Base-by-base conservation (phyloP, 1,140 invertebrate genomes). In the Sinonovacula constricta region DNA sequence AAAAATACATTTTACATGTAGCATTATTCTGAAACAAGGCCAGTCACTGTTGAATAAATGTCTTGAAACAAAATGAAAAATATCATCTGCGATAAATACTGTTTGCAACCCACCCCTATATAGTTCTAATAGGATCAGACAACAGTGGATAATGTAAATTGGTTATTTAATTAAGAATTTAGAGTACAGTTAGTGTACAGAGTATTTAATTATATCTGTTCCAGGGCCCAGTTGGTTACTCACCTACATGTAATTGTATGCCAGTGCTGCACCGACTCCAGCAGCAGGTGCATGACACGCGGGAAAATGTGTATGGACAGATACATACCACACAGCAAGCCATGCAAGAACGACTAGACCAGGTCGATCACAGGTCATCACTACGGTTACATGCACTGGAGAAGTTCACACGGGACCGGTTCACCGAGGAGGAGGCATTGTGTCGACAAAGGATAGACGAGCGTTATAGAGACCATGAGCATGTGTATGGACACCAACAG, bases 211-310 rank as follows among this genome's bases (percentile, higher is more conserved):
- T n/a, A n/a, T n/a, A n/a, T 18, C 39, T 81, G 62, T 72, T 83
- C 1, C 85, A 93, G 91, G 97, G 97, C 4, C 97, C 97, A 0
- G 94, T 97, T 12, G 96, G 97, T 1, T 95, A 97, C 10, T 95
- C 95, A 0, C 95, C 96, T 85, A 95, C 95, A 1, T 96, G 95
- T 88, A 95, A 95, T 85, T 96, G 95, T 88, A 94, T 93, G 0
- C 95, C 95, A 3, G 95, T 97, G 85, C 95, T 98, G 87, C 93
- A 95, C 77, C 95, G 97, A 76, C 94, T 98, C 88, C 96, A 98
- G 89, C 94, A 95, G 59, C 95, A 95, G 79, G 87, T 98, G 15
- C 96, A 96, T 83, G 93, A 94, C 79, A 95, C 97, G 84, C 96
- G 96, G 75, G 94, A 95, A 70, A 96, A 97, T 84, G 86, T 98